phyloP scores from a whole-genome alignment of 1,140 invertebrate genomes.

The Drosophila lini region DNA sequence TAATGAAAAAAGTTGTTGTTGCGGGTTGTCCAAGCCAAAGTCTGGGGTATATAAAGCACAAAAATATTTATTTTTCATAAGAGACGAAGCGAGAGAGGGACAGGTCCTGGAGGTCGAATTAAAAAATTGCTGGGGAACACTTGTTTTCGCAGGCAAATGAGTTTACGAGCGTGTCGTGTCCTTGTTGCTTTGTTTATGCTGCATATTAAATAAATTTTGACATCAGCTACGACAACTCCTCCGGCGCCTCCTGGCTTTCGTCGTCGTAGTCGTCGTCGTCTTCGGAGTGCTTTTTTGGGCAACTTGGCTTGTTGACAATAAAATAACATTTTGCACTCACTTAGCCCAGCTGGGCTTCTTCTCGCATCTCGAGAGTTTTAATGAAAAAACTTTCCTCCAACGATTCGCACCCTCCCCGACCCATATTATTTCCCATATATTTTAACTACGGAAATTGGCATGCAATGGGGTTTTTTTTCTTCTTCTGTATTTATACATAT shows the following conservation, averaged over 20 bases:
- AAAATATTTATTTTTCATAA: constrained; percentile 64
- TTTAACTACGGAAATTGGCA: constrained; percentile 54
- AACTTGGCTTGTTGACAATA: constrained; percentile 82
- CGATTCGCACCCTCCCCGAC: constrained; percentile 18
- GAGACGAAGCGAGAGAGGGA: not conserved
- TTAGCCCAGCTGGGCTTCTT: constrained; percentile 68
- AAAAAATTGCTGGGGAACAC: constrained; percentile 60
- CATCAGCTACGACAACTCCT: constrained; percentile 59
- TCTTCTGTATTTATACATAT: constrained; percentile 16
- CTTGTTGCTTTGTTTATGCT: constrained; percentile 73
- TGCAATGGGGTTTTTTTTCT: constrained; percentile 61
- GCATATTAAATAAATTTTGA: constrained; percentile 81
- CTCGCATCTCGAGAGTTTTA: constrained; percentile 64
- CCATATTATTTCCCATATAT: constrained; percentile 38
- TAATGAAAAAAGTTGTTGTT: constrained; percentile 74
- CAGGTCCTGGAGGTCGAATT: constrained; percentile 75
- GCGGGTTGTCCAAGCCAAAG: constrained; percentile 24
- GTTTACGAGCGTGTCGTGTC: constrained; percentile 77
- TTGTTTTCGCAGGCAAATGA: constrained; percentile 61
- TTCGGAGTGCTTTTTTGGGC: constrained; percentile 41
- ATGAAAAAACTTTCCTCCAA: constrained; percentile 76
- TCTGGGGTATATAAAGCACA: constrained; percentile 44
- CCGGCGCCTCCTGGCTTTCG: constrained; percentile 21
- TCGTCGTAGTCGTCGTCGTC: not conserved
- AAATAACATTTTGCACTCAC: constrained; percentile 83